These are phyloP conservation scores for Proctacanthus coquilletti DNA, from an alignment of 1,140 invertebrate genomes.

Conservation along the genomic window DNA sequence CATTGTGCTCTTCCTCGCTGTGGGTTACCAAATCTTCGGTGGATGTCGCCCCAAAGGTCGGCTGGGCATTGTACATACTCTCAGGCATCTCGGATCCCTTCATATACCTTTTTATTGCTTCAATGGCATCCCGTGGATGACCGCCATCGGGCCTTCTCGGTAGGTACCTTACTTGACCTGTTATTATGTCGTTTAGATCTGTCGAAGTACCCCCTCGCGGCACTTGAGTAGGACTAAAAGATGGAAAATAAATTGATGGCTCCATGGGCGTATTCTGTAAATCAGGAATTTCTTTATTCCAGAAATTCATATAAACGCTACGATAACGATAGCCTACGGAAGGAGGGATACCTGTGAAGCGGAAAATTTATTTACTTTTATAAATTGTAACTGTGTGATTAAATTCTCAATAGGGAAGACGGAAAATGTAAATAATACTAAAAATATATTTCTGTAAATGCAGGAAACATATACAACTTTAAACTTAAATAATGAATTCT, in stretches of 20 bases:
- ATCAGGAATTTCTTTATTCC: slow-evolving; percentile 52
- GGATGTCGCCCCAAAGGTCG: slow-evolving; percentile 19
- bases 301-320: slow-evolving; percentile 47
- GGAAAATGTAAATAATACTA: too few species aligned
- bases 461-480: too few species aligned
- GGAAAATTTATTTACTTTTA: too few species aligned
- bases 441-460: too few species aligned
- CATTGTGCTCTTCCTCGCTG: slow-evolving; percentile 1
- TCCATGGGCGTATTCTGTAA: slow-evolving; percentile 28
- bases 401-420: too few species aligned
- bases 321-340: slow-evolving; percentile 44
- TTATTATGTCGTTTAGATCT: slow-evolving; percentile 18
- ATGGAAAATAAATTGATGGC: slow-evolving; percentile 7
- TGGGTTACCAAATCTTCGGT: too few species aligned
- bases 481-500: too few species aligned
- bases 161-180: slow-evolving; percentile 23
- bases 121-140: slow-evolving; percentile 23
- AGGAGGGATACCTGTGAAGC: slow-evolving; percentile 46
- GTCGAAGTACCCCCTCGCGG: not conserved
- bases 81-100: slow-evolving; percentile 14
- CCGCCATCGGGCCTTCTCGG: slow-evolving; percentile 13
- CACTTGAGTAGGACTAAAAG: not conserved
- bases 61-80: slow-evolving; percentile 29
- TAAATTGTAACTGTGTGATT: not conserved
- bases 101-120: slow-evolving; percentile 13